Percentiles rank a stretch among this genome's conserved stretches.
Evolutionary conservation across 2,888 invertebrate species (phyloP).

Genomic region (Elegia similella): DNA sequence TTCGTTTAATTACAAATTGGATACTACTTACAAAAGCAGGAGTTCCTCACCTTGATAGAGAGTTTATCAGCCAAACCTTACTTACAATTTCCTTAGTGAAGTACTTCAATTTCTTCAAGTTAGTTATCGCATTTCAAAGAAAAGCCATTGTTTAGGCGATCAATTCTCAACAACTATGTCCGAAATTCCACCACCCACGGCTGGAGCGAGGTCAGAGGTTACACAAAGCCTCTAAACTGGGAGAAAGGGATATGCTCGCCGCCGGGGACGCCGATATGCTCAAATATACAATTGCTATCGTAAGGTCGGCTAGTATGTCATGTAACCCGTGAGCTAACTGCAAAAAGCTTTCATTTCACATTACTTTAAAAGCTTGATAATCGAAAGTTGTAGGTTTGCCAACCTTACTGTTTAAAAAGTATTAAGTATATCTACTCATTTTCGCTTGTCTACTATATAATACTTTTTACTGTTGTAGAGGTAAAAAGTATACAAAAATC

Average conservation of each 20-base stretch:
- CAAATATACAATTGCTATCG: slow-evolving; percentile 10
- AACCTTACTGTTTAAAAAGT: too few relatives aligned
- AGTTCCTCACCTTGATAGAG: too few relatives aligned
- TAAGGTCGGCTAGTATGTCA: slow-evolving; percentile 14
- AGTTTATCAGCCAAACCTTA: background rate
- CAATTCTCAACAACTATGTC: slow-evolving; percentile 8
- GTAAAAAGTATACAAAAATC: too few relatives aligned
- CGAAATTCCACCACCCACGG: slow-evolving; percentile 5
- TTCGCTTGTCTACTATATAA: too few relatives aligned
- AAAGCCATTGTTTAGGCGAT: background rate
- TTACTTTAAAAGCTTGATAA: too few relatives aligned
- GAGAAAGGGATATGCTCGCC: too few relatives aligned
- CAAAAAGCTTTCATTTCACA: too few relatives aligned
- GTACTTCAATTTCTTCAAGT: slow-evolving; percentile 1
- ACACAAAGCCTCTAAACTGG: slow-evolving; percentile 2
- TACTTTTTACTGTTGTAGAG: too few relatives aligned
- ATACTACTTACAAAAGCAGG: too few relatives aligned
- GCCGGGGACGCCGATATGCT: slow-evolving; percentile 9
- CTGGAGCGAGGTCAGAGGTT: background rate
- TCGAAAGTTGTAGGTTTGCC: too few relatives aligned
- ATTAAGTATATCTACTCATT: too few relatives aligned
- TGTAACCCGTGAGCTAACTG: background rate
- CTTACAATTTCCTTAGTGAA: background rate
- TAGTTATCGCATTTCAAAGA: background rate
- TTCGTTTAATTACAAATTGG: too few relatives aligned